phyloP scores from a whole-genome alignment of 2,797 vertebrate genomes.

The Bufotes viridis region DNA sequence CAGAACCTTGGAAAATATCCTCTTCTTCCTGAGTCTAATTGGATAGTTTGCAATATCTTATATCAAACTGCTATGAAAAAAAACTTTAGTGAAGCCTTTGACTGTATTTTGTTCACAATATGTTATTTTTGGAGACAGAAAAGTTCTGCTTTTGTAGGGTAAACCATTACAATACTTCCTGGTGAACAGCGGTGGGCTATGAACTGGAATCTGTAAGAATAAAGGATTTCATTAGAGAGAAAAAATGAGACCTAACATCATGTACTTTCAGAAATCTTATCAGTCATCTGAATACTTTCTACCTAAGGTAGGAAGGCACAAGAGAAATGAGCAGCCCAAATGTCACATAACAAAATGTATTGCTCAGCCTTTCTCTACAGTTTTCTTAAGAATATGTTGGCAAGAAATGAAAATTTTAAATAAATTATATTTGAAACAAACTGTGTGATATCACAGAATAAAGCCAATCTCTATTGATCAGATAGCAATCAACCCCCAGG shows the following conservation, averaged over 20 bases:
- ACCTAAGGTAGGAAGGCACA: conserved; percentile 20
- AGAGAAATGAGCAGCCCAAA: conserved; percentile 31
- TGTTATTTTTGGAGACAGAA: background rate
- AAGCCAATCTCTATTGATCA: background rate
- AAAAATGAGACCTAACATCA: conserved; percentile 34
- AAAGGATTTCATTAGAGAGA: conserved; percentile 12
- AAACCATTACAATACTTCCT: conserved; percentile 10
- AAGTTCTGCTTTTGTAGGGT: background rate
- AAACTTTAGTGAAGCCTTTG: background rate
- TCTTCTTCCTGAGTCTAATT: background rate
- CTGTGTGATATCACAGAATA: background rate
- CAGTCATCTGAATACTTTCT: conserved; percentile 47
- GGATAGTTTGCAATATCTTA: background rate
- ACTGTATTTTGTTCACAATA: background rate
- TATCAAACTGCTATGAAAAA: background rate
- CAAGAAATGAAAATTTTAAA: conserved; percentile 37
- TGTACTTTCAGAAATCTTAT: conserved; percentile 46
- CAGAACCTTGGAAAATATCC: background rate
- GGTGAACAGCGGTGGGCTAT: background rate
- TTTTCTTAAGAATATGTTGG: conserved; percentile 23
- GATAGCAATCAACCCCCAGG: background rate
- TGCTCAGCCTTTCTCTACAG: conserved; percentile 23
- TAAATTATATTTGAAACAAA: background rate
- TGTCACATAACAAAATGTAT: conserved; percentile 42
- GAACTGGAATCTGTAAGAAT: conserved; percentile 1